phyloP scores from a whole-genome alignment of 2,888 invertebrate species.

The Phyllotreta striolata region DNA sequence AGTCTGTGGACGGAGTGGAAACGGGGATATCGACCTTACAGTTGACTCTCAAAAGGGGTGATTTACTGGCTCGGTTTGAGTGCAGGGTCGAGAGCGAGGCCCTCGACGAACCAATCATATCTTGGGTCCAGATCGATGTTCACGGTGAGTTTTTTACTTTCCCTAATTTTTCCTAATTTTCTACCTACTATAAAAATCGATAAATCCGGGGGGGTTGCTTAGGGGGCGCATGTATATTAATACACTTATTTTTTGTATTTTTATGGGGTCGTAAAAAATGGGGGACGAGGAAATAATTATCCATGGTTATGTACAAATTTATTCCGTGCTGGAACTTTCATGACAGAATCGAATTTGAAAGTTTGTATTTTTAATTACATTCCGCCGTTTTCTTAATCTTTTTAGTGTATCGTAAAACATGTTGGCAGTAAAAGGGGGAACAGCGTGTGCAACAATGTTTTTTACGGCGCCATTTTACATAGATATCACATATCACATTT shows the following conservation, averaged over 20 bases:
- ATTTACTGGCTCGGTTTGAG: constrained; percentile 75
- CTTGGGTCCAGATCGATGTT: constrained; percentile 73
- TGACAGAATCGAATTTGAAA: no score
- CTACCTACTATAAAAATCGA: not conserved
- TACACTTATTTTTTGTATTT: no score
- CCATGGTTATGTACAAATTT: no score
- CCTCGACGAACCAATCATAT: constrained; percentile 68
- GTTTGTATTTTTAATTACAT: no score
- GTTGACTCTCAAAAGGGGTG: constrained; percentile 73
- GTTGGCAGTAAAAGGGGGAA: constrained; percentile 12
- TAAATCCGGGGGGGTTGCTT: no score
- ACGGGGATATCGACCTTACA: constrained; percentile 71
- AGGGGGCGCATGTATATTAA: no score
- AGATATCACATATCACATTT: constrained; percentile 33
- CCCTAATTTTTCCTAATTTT: constrained; percentile 8
- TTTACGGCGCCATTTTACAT: constrained; percentile 27
- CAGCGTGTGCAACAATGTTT: constrained; percentile 29
- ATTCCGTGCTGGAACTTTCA: no score
- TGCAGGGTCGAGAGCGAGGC: constrained; percentile 78
- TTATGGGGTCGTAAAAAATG: no score
- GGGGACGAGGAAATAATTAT: no score
- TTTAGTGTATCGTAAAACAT: no score
- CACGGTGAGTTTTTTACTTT: constrained; percentile 68
- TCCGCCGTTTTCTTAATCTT: no score
- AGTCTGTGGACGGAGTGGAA: constrained; percentile 66